Conservation (phyloP, 2,888 invertebrate genomes). For the Netelia fuscicornis region DNA sequence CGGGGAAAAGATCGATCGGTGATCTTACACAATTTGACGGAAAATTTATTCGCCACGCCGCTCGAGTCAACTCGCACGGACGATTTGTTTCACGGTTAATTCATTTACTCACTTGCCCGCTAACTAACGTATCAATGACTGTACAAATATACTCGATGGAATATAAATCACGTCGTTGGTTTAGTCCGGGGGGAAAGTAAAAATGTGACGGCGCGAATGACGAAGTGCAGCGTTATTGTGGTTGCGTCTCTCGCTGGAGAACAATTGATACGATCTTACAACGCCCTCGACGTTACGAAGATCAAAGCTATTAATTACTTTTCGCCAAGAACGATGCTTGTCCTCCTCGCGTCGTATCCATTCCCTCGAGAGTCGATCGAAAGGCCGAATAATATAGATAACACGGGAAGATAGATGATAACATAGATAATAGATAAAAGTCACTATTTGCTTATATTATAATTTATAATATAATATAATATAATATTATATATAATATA, state of each 20-base stretch:
- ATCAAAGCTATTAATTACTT: constrained; percentile 53
- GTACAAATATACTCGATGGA: constrained; percentile 4
- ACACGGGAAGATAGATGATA: no score
- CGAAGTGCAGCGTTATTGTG: constrained; percentile 1
- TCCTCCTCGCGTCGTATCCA: background rate
- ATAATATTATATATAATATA: no score
- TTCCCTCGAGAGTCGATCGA: constrained; percentile 10
- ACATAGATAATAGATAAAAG: no score
- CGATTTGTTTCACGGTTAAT: constrained; percentile 45
- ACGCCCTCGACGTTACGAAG: constrained; percentile 27
- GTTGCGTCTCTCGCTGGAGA: background rate
- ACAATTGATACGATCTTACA: constrained; percentile 52
- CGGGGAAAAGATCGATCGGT: constrained; percentile 10
- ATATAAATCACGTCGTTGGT: constrained; percentile 50
- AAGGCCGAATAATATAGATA: background rate
- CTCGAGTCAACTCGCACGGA: background rate
- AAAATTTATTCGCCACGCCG: constrained; percentile 18
- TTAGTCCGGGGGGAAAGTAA: constrained; percentile 9
- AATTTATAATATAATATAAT: no score
- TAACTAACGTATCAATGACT: constrained; percentile 46
- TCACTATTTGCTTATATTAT: no score
- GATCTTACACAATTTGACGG: background rate
- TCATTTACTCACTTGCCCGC: constrained; percentile 22
- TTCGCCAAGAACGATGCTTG: background rate
- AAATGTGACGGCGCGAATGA: constrained; percentile 29